Conservation (phyloP, 1,140 invertebrate species). For the Lepidurus apus region DNA sequence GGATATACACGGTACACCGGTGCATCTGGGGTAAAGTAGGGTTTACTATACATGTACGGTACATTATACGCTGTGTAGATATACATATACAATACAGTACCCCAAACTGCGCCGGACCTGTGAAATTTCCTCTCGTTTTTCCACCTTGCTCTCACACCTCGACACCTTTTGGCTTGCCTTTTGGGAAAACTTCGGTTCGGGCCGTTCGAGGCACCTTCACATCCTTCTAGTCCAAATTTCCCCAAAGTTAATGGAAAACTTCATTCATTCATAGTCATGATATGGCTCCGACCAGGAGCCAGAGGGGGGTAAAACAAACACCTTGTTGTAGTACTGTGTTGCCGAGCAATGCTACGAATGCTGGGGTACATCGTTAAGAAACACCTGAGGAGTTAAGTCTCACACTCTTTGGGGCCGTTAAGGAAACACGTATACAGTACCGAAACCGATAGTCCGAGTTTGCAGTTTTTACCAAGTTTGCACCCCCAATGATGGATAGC, state of each 20-base stretch:
- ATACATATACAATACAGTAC: not conserved
- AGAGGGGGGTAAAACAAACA: constrained; percentile 21
- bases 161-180: not conserved
- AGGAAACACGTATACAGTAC: too few species aligned
- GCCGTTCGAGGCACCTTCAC: too few species aligned
- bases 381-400: constrained; percentile 5
- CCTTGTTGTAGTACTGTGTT: not conserved
- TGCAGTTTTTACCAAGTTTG: too few species aligned
- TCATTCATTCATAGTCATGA: constrained; percentile 8
- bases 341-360: constrained; percentile 14
- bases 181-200: not conserved
- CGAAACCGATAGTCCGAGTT: too few species aligned
- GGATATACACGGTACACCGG: not conserved
- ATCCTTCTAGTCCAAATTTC: too few species aligned
- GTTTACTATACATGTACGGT: not conserved
- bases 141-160: constrained; percentile 12
- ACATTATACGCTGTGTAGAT: not conserved
- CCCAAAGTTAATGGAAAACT: not conserved
- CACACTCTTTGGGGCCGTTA: not conserved
- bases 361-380: constrained; percentile 4
- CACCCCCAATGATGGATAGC: too few species aligned
- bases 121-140: not conserved
- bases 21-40: not conserved
- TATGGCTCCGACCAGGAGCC: not conserved
- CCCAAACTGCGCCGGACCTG: not conserved